Evolutionary conservation across 1,140 invertebrate genomes (phyloP), one percentile per base, ranked within the genome.

Genomic region (Drosophila tristis): DNA sequence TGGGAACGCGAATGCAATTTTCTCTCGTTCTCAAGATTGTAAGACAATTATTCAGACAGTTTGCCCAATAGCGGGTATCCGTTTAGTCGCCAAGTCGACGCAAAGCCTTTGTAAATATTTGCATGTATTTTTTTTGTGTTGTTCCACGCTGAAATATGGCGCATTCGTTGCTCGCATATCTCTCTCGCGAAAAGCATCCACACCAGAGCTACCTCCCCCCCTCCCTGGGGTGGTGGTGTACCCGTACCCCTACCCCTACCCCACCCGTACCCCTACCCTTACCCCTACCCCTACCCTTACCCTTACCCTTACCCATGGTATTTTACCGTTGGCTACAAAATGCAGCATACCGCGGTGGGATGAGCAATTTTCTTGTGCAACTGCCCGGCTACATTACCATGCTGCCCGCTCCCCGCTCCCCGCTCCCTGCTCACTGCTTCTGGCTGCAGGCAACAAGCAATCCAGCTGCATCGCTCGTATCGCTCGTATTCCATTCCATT

Each of bases 361-460:
- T 68, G 64, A 70, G 84, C 59, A 80, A 81, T 87, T 86, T 86
- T 78, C 82, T 87, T 86, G 84, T 59, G 59, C 54, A 47, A 63
- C 54, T 50, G 57, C 50, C 44, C 31, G 5, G 31, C 51, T 39
- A 11, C 11, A 39, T 39, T 39, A 39, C 35, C 11, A 39, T 11
- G 35, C 31, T 35, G 9, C 55, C 9, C 25, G 23, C 43, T 11
- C 8, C 20, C 20, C 20, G 20, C 20, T 20, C 20, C 20, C 20
- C 2, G 20, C 20, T 16, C 16, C 16, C 16, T 16, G 16, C 20
- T 20, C 20, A 1, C 16, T 16, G 16, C 16, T 16, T 16, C 55
- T 9, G 43, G 23, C 43, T 11, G n/a, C 51, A 1, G 11, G 26
- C 6, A n/a, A 26, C 20, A 4, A 25, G 20, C 20, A 20, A 20